A percentile compares a stretch with the other conserved stretches of the same genome.
These are phyloP conservation scores for Hipposideros larvatus DNA, from an alignment of 2,797 vertebrate species.

Conservation along the genomic window DNA sequence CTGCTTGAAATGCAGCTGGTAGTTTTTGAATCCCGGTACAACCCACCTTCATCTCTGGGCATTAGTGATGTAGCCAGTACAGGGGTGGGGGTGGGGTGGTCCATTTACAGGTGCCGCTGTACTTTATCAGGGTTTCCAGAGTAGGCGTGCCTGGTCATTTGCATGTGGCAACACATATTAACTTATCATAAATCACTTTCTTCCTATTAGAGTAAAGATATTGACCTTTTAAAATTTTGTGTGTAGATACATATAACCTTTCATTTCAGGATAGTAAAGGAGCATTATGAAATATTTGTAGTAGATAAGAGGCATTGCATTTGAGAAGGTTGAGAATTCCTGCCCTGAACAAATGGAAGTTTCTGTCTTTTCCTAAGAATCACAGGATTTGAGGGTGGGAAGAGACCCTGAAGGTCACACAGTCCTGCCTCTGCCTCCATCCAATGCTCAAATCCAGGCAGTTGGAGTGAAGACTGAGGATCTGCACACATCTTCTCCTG, in stretches of 20 bases:
- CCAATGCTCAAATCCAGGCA: not conserved
- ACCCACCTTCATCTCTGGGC: accelerated
- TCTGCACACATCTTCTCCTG: not conserved
- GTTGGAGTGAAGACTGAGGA: not conserved
- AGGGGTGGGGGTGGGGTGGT: no score
- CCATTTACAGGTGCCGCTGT: accelerated
- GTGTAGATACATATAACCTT: not conserved
- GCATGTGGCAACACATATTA: no score
- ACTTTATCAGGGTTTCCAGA: not conserved
- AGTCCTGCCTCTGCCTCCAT: not conserved
- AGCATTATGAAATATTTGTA: not conserved
- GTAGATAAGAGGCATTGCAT: not conserved
- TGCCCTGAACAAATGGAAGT: not conserved
- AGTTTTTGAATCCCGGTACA: not conserved
- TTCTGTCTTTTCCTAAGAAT: not conserved
- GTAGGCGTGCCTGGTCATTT: not conserved
- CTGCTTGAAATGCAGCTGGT: not conserved
- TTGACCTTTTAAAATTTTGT: not conserved
- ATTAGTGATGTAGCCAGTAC: not conserved
- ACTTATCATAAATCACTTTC: not conserved
- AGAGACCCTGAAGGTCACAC: not conserved
- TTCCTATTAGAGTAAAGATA: not conserved
- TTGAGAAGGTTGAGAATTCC: not conserved
- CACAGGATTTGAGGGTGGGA: not conserved
- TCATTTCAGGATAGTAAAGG: not conserved